These are phyloP conservation scores for Chrysopa pallens DNA, from an alignment of 1,140 invertebrate genomes.

Conservation along the genomic window DNA sequence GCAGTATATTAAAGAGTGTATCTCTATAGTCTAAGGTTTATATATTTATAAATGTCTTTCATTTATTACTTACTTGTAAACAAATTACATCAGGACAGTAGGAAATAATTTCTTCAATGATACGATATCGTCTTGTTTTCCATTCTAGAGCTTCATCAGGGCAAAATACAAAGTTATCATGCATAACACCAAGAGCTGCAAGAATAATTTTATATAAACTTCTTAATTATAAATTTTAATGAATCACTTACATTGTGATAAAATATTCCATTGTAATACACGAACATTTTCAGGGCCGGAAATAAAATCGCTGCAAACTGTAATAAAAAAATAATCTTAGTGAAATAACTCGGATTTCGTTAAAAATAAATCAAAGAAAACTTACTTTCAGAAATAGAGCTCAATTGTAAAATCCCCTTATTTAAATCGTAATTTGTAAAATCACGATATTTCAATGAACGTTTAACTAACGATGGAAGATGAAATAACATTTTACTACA, in stretches of 20 bases:
- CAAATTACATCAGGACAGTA: conserved; percentile 55
- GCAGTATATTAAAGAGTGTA: too few relatives aligned
- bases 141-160: conserved; percentile 51
- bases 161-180: conserved; percentile 57
- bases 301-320: conserved; percentile 23
- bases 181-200: conserved; percentile 47
- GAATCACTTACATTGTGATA: conserved; percentile 47
- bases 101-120: conserved; percentile 53
- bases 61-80: conserved; percentile 33
- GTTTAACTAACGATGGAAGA: conserved; percentile 24
- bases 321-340: conserved; percentile 5
- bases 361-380: neutral
- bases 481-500: conserved; percentile 26
- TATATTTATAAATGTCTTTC: too few relatives aligned
- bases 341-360: neutral
- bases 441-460: conserved; percentile 18
- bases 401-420: conserved; percentile 24
- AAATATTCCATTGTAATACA: conserved; percentile 57
- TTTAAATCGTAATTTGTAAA: conserved; percentile 10
- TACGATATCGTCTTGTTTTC: conserved; percentile 41
- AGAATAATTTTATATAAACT: conserved; percentile 5
- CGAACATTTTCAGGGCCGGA: conserved; percentile 26
- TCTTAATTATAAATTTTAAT: neutral
- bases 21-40: too few relatives aligned
- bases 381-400: conserved; percentile 24